Percentiles rank a stretch among this genome's conserved stretches.
These are phyloP conservation scores for Tetragonula carbonaria DNA, from an alignment of 2,888 invertebrate genomes.

Conservation along the genomic window DNA sequence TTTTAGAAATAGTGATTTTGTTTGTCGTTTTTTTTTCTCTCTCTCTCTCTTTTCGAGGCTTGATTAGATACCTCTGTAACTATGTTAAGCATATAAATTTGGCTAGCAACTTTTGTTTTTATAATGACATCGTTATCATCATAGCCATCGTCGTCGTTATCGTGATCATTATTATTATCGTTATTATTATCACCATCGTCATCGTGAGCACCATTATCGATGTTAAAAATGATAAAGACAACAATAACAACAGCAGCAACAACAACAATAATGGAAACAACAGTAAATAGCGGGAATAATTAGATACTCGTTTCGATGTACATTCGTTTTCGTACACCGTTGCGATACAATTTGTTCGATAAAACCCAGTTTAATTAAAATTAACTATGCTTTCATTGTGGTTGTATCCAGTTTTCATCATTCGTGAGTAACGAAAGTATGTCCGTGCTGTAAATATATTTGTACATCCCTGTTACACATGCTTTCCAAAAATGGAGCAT, in stretches of 20 bases:
- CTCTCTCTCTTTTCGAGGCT: constrained; percentile 70
- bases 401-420: constrained; percentile 61
- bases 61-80: constrained; percentile 81
- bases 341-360: constrained; percentile 31
- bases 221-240: not conserved
- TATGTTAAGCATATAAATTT: constrained; percentile 83
- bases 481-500: constrained; percentile 56
- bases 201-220: not conserved
- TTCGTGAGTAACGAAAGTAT: constrained; percentile 52
- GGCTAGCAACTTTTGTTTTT: constrained; percentile 80
- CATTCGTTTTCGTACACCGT: constrained; percentile 58
- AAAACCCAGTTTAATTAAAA: constrained; percentile 47
- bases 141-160: not conserved
- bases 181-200: too few species aligned
- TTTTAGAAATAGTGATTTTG: constrained; percentile 61
- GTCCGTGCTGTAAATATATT: constrained; percentile 55
- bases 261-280: not conserved
- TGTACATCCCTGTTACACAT: constrained; percentile 41
- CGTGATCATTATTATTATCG: not conserved
- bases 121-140: constrained; percentile 9
- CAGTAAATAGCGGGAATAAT: constrained; percentile 17
- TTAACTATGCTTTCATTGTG: constrained; percentile 62
- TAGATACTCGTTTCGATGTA: constrained; percentile 41
- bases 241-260: constrained; percentile 10
- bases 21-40: not conserved